Percentiles rank a stretch among this genome's conserved stretches.
phyloP scores from a whole-genome alignment of 2,113 vertebrate genomes.

The Pandion haliaetus region DNA sequence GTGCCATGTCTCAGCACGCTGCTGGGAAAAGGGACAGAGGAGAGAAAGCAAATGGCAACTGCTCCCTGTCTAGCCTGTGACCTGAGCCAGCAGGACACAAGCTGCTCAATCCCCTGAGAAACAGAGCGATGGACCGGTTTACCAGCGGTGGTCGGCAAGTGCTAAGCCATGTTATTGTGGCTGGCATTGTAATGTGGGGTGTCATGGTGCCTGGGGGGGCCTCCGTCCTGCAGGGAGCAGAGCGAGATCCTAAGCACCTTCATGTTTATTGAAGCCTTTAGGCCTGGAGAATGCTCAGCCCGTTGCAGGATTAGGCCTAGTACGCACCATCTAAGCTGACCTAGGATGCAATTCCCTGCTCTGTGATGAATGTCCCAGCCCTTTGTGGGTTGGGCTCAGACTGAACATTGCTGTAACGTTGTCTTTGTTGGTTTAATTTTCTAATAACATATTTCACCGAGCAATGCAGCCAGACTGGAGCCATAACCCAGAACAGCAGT shows the following conservation, averaged over 20 bases:
- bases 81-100: not conserved
- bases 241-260: not conserved
- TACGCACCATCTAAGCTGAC: not conserved
- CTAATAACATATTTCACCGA: slow-evolving; percentile 26
- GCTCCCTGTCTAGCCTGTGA: not conserved
- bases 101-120: not conserved
- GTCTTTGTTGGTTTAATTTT: slow-evolving; percentile 12
- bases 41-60: not conserved
- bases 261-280: not conserved
- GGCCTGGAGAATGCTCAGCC: not conserved
- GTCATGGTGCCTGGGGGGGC: not conserved
- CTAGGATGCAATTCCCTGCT: not conserved
- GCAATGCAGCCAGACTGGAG: slow-evolving; percentile 61
- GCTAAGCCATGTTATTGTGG: not conserved
- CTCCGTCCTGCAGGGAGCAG: not conserved
- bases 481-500: not conserved
- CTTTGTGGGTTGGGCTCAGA: not conserved
- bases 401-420: not conserved
- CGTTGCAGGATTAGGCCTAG: not conserved
- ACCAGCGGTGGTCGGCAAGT: not conserved
- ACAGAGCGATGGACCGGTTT: not conserved
- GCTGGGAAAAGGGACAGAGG: not conserved
- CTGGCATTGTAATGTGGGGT: not conserved
- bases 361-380: not conserved
- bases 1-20: not conserved